Conservation (phyloP, 1,140 invertebrate species). For the fruit fly (Drosophila melanogaster) region DNA sequence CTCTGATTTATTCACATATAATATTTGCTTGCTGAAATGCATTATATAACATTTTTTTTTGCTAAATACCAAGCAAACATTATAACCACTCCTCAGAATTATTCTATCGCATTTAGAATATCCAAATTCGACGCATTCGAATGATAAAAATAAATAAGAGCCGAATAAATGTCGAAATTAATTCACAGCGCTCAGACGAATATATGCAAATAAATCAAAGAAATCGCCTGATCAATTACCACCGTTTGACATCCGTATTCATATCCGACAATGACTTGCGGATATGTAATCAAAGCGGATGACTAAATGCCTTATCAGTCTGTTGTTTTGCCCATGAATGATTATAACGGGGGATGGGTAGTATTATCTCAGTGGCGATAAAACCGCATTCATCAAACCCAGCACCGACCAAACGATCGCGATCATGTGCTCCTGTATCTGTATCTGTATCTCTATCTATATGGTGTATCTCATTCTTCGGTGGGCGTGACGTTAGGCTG, state of each 20-base stretch:
- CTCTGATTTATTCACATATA: no score
- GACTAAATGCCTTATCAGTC: slow-evolving; percentile 32
- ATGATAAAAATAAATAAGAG: slow-evolving; percentile 32
- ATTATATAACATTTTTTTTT: not conserved
- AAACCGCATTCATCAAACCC: slow-evolving; percentile 12
- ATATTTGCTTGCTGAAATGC: no score
- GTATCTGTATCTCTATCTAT: slow-evolving; percentile 38
- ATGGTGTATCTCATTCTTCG: slow-evolving; percentile 1
- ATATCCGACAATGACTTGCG: slow-evolving; percentile 42
- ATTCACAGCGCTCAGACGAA: slow-evolving; percentile 5
- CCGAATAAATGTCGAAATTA: slow-evolving; percentile 24
- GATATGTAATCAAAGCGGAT: slow-evolving; percentile 9
- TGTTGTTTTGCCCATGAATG: slow-evolving; percentile 23
- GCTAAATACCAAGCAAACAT: slow-evolving; percentile 12
- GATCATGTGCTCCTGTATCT: slow-evolving; percentile 31
- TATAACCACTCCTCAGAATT: not conserved
- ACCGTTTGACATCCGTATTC: slow-evolving; percentile 18
- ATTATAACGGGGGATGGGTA: slow-evolving; percentile 7
- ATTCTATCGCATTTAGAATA: not conserved
- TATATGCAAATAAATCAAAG: slow-evolving; percentile 22
- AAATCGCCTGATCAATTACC: slow-evolving; percentile 23
- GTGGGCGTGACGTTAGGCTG: not conserved
- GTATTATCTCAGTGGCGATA: slow-evolving; percentile 8
- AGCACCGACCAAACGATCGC: slow-evolving; percentile 11
- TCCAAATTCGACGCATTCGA: not conserved